These are phyloP conservation scores for Tiliacea citrago DNA, from an alignment of 2,888 invertebrate genomes.

Conservation along the genomic window DNA sequence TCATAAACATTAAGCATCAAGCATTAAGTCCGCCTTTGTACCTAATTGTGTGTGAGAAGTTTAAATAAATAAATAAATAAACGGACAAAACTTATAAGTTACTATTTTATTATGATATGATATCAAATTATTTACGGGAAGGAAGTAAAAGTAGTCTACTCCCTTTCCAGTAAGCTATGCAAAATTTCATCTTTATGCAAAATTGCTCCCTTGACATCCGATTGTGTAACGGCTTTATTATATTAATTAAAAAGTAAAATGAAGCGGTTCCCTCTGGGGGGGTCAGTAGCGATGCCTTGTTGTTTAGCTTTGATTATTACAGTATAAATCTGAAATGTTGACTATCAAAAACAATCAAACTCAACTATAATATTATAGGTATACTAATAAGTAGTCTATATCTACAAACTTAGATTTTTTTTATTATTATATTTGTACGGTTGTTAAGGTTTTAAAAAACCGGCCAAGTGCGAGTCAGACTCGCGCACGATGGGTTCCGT, in stretches of 20 bases:
- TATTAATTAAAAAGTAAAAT: slow-evolving; percentile 64
- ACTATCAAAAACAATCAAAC: background rate
- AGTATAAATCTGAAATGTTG: background rate
- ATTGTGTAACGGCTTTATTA: slow-evolving; percentile 48
- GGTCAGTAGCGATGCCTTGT: slow-evolving; percentile 24
- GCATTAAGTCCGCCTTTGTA: too few species aligned
- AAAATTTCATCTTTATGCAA: slow-evolving; percentile 54
- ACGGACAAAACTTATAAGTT: too few species aligned
- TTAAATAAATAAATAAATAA: too few species aligned
- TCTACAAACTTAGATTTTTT: background rate
- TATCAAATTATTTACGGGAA: slow-evolving; percentile 4
- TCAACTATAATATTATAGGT: background rate
- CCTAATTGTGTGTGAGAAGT: too few species aligned
- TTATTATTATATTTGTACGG: background rate
- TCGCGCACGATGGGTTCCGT: too few species aligned
- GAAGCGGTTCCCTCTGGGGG: slow-evolving; percentile 23
- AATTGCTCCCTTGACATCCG: slow-evolving; percentile 54
- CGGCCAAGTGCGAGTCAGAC: too few species aligned
- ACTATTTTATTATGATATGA: background rate
- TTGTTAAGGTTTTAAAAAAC: too few species aligned
- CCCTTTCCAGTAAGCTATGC: slow-evolving; percentile 30
- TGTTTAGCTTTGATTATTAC: slow-evolving; percentile 34
- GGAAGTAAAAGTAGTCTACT: slow-evolving; percentile 14
- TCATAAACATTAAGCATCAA: too few species aligned
- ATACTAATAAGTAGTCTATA: background rate